Evolutionary conservation across 2,797 vertebrate species (phyloP), one percentile per base, ranked within the genome.

Genomic region (Sebastes itinus): DNA sequence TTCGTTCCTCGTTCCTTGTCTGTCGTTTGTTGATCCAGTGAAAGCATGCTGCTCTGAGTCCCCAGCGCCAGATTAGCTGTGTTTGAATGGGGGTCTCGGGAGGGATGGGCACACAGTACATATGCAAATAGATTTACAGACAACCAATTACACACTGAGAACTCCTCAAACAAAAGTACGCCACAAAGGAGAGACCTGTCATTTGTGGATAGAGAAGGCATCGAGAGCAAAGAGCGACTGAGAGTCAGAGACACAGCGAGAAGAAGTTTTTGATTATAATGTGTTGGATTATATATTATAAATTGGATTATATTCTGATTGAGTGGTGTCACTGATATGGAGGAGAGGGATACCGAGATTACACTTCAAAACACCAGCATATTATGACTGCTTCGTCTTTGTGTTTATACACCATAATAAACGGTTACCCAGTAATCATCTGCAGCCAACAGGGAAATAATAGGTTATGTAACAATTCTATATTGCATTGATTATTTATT

Each of bases 81-180:
- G 88, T 90, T 93, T 88, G 88, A 88, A 81, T 70, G 72, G 65
- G 65, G 35, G 83, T 91, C 88, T 87, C 92, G n/a, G 69, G 87
- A 89, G 90, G 46, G 42, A 67, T 63, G 73, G 75, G 72, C 82
- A 87, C 86, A 82, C 75, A 49, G 72, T 75, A 80, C 78, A 84
- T 88, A 90, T 91, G 86, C 88, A 93, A 93, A 94, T 85, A 90
- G 54, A 84, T 90, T 88, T 87, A 90, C 81, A 89, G 81, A 90
- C 86, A 87, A 88, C 82, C 84, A 90, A 91, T 92, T 93, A 94
- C 63, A 94, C 63, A 80, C 78, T 66, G 74, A 75, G 78, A 89
- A 86, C 77, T 82, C 76, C 74, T 87, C 80, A 88, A 87, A 90
- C 77, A 70, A 80, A 86, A 81, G 46, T 58, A 54, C 54, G 62